Evolutionary conservation across 1,140 invertebrate genomes (phyloP).

Genomic region (Drosophila prosaltans): DNA sequence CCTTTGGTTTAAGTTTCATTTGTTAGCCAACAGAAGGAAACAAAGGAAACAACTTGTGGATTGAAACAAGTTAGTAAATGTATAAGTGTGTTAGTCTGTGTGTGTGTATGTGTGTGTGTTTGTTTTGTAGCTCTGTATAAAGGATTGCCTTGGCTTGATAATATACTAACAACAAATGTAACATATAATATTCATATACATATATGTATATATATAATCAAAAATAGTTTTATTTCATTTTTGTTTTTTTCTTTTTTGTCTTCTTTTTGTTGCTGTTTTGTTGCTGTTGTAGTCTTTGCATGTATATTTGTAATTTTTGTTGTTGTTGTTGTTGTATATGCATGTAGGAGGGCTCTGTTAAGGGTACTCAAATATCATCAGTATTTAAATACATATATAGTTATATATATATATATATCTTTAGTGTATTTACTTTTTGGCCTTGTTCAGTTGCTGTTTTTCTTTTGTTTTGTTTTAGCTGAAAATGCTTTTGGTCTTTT

Average conservation of each 20-base stretch:
- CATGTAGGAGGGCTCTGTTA: conserved; percentile 55
- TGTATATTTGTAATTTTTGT: conserved; percentile 55
- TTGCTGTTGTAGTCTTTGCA: conserved; percentile 40
- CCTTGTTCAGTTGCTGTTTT: conserved; percentile 38
- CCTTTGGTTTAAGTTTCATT: not conserved
- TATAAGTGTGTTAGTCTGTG: too few species aligned
- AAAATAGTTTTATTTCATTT: conserved; percentile 51
- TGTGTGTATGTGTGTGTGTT: conserved; percentile 10
- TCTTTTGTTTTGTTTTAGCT: conserved; percentile 6
- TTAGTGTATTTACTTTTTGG: conserved; percentile 40
- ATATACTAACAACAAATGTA: conserved; percentile 43
- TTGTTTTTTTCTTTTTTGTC: conserved; percentile 4
- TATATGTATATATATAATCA: conserved; percentile 42
- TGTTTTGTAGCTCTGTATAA: conserved; percentile 47
- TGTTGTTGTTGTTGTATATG: conserved; percentile 29
- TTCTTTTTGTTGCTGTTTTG: conserved; percentile 21
- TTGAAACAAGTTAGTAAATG: conserved; percentile 25
- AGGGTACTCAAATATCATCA: conserved; percentile 52
- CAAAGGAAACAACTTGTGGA: not conserved
- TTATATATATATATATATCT: conserved; percentile 42
- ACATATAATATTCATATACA: conserved; percentile 31
- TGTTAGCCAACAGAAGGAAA: not conserved
- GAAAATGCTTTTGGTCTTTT: conserved; percentile 71
- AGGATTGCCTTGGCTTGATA: conserved; percentile 26
- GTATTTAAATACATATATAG: conserved; percentile 40